Base-by-base conservation (phyloP, 2,888 invertebrate genomes). In the Anodontia alba region DNA sequence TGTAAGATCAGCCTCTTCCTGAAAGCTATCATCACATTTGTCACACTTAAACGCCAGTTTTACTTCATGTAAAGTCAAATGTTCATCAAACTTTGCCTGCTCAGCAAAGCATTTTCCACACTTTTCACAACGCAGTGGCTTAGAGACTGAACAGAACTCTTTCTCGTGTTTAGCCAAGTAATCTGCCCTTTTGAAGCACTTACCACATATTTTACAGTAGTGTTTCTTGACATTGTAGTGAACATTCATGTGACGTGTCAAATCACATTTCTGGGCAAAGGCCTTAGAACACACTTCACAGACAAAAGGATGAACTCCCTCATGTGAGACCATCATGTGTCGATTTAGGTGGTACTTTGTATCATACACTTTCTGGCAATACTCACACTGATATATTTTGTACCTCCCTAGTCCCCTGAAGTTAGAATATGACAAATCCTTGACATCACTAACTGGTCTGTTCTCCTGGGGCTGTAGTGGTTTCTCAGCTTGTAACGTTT, bases 161-260 rank as follows among this genome's bases (percentile, higher is more conserved):
- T 77, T 73, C 72, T 85, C 85, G 51, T 85, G 85, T 49, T 85
- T 85, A 5, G 80, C 71, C 33, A 85, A 80, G 78, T 85, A 85
- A 68, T 85, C 85, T 29, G 80, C 80, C 20, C 85, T 62, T 62
- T 85, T 85, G 67, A 85, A 85, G n/a, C 80, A 75, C 57, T 85
- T 85, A 17, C 75, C 74, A 71, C 85, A 85, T n/a, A 85, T 82
- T 20, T 81, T 81, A 70, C 85, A 85, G 7, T 73, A 49, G 70
- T 82, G 78, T 54, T 82, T 82, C 26, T 81, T 68, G 1, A 78
- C 8, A 33, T 78, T 76, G 71, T 80, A 80, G 67, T 85, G 85
- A 17, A 85, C 80, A 74, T 82, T 85, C 77, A 80, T 70, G 68
- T 85, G 85, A 20, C 85, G 78, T 31, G 78, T 82, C 29, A 85